Percentiles rank a stretch among this genome's conserved stretches.
Conservation (phyloP, 2,888 invertebrate species). For the Drosophila pseudotalamancana region DNA sequence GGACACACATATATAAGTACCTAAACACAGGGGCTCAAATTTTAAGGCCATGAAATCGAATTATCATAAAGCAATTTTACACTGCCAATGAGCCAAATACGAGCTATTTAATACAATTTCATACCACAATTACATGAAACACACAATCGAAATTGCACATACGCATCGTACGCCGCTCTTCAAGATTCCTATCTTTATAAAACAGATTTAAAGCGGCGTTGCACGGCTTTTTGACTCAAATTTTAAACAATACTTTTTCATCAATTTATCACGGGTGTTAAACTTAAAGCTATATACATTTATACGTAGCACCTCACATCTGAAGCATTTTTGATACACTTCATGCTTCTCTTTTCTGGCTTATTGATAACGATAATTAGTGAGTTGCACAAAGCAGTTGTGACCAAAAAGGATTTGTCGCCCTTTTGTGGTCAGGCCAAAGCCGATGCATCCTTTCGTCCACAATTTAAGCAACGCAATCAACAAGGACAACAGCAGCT, state of each 20-base stretch:
- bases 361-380: constrained; percentile 2
- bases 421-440: not conserved
- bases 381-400: not conserved
- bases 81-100: constrained; percentile 27
- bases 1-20: constrained; percentile 5
- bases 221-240: too few species aligned
- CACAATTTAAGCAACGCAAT: constrained; percentile 47
- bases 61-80: constrained; percentile 66
- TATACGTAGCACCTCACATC: too few species aligned
- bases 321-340: not conserved
- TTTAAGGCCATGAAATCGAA: constrained; percentile 37
- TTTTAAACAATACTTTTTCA: too few species aligned
- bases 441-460: constrained; percentile 8
- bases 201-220: too few species aligned
- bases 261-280: too few species aligned
- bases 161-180: constrained; percentile 23
- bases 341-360: too few species aligned
- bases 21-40: constrained; percentile 14
- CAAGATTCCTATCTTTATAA: not conserved
- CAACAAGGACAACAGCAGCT: constrained; percentile 49
- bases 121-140: not conserved
- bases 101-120: constrained; percentile 20
- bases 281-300: too few species aligned
- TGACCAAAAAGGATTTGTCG: constrained; percentile 1
- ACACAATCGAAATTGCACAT: constrained; percentile 28